phyloP scores from a whole-genome alignment of 23 tunicate species.

The Styela plicata region DNA sequence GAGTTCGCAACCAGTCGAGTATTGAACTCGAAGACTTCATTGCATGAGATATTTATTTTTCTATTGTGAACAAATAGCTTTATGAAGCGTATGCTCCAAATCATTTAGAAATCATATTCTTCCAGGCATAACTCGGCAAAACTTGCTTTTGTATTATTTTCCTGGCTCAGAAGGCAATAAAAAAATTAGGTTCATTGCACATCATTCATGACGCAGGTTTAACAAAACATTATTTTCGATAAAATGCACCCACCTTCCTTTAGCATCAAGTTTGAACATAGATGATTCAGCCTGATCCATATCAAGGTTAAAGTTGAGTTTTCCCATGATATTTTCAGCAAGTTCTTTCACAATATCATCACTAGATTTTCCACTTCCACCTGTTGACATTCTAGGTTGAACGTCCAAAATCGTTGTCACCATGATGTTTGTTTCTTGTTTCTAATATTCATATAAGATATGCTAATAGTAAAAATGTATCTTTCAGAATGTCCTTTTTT shows the following conservation, averaged over 20 bases:
- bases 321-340: constrained; percentile 89
- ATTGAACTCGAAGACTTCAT: too few species aligned
- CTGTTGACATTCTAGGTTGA: constrained; percentile 80
- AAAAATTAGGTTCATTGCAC: neutral
- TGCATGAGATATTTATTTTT: too few species aligned
- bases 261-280: constrained; percentile 84
- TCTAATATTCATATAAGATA: constrained; percentile 36
- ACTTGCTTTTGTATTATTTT: too few species aligned
- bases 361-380: constrained; percentile 92
- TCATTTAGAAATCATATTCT: too few species aligned
- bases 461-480: neutral
- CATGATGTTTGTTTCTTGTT: constrained; percentile 82
- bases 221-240: too few species aligned
- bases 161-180: neutral
- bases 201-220: neutral
- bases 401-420: constrained; percentile 88
- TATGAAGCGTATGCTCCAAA: too few species aligned
- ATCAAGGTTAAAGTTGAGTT: constrained; percentile 72
- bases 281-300: constrained; percentile 83
- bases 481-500: neutral
- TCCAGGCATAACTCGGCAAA: too few species aligned
- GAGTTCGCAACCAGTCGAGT: too few species aligned
- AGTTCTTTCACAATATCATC: constrained; percentile 94
- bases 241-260: constrained; percentile 67
- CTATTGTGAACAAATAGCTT: too few species aligned